Base-by-base conservation (phyloP, 2,797 vertebrate species). In the Pangasius sanitwongsei region DNA sequence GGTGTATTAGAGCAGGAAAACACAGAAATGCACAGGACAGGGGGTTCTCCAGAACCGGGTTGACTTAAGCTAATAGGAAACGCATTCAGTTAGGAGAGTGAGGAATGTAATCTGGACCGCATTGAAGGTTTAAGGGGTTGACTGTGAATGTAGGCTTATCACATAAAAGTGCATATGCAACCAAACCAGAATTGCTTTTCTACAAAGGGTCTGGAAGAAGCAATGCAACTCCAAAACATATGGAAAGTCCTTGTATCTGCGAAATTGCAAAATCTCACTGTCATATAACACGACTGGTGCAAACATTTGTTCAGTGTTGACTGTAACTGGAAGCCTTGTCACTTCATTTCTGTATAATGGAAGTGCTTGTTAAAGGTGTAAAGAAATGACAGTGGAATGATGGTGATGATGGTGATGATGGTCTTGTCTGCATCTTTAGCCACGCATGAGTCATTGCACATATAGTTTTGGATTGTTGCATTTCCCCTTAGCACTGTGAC, bases 381-480 rank as follows among this genome's bases (percentile, higher is more conserved):
- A 72, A 83, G 67, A 48, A 87, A 70, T 28, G n/a, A 83, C 72
- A 16, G 50, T 78, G 25, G 50, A 63, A 48, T 91, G 53, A 57
- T 86, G 34, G 25, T 65, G 59, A 48, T 44, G 57, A 48, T 48
- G 44, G n/a, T 83, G 59, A 48, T 44, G 57, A 48, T 83, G 81
- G 37, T 65, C 50, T 67, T 74, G 31, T 77, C 80, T 34, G 63
- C 34, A 75, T 83, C 57, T 59, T 81, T 87, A 86, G 41, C 89
- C 67, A 87, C 69, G 77, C 90, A 85, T 81, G 86, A 85, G 55
- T 86, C 89, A 81, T 89, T 87, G 89, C 88, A 86, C 70, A 67
- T 86, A 69, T 84, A 89, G 75, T 69, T 83, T 85, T n/a, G 41
- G 20, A 83, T 81, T 41, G 37, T 63, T 81, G 12, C 65, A 59